Evolutionary conservation across 2,888 invertebrate species (phyloP).

Genomic region (Diaprepes abbreviatus): DNA sequence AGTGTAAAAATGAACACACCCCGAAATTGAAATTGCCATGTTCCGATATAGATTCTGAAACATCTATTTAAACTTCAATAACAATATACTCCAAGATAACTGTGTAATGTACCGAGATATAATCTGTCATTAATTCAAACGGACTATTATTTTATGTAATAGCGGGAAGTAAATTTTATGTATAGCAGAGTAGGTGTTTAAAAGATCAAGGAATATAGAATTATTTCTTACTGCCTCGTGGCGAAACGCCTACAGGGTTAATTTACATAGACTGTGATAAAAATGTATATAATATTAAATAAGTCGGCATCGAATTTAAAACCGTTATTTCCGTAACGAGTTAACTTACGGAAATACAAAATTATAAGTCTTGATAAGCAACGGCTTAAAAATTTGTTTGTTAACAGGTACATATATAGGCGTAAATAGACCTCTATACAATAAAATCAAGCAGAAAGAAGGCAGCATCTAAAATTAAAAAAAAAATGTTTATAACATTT

Average conservation of each 20-base stretch:
- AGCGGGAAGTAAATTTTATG: slow-evolving; percentile 12
- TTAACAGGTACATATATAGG: too few species aligned
- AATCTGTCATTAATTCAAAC: slow-evolving; percentile 23
- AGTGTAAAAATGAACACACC: slow-evolving; percentile 24
- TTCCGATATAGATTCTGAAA: slow-evolving; percentile 14
- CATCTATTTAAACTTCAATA: slow-evolving; percentile 29
- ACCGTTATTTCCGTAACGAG: too few species aligned
- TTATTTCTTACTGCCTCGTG: slow-evolving; percentile 14
- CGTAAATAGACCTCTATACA: too few species aligned
- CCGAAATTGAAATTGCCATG: slow-evolving; percentile 25
- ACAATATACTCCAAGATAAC: slow-evolving; percentile 4
- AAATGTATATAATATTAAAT: too few species aligned
- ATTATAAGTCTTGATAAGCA: too few species aligned
- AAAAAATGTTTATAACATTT: too few species aligned
- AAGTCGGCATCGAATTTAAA: too few species aligned
- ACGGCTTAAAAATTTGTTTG: too few species aligned
- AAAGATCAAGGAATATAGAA: slow-evolving; percentile 10
- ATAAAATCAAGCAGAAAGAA: too few species aligned
- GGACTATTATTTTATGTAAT: slow-evolving; percentile 30
- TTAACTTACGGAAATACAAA: too few species aligned
- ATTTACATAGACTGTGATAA: slow-evolving; percentile 5
- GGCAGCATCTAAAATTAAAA: too few species aligned
- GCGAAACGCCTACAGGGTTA: background rate
- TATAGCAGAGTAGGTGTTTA: slow-evolving; percentile 17
- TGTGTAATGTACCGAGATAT: slow-evolving; percentile 13